Conservation (phyloP, 1,140 invertebrate genomes). For the Stenopsyche tienmushanensis region DNA sequence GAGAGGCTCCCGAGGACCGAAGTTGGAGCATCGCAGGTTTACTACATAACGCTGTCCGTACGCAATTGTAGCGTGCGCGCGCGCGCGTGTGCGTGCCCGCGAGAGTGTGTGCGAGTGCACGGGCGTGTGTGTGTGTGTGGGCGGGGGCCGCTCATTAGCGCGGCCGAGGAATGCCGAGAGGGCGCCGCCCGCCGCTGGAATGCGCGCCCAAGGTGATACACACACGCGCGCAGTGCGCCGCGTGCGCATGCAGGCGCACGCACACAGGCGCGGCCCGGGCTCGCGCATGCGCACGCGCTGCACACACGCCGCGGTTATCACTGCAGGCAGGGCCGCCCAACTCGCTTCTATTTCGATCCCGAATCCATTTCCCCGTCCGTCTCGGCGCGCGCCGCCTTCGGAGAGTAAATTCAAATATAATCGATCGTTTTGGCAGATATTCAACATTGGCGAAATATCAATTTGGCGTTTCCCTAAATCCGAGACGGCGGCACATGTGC, state of each 20-base stretch:
- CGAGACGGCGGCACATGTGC: too few relatives aligned
- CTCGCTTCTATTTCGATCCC: background rate
- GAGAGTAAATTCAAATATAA: too few relatives aligned
- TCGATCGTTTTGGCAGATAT: too few relatives aligned
- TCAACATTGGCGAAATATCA: too few relatives aligned
- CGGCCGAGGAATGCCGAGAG: constrained; percentile 24
- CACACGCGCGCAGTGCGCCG: background rate
- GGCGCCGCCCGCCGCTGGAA: constrained; percentile 26
- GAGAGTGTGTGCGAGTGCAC: background rate
- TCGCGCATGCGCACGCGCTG: background rate
- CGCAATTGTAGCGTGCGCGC: too few relatives aligned
- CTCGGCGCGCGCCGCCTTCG: too few relatives aligned
- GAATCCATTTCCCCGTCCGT: background rate
- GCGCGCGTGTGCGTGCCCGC: too few relatives aligned
- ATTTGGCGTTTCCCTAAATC: too few relatives aligned
- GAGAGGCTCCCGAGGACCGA: too few relatives aligned
- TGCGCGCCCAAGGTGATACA: constrained; percentile 22
- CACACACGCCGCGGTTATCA: background rate
- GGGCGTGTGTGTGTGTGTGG: constrained; percentile 2
- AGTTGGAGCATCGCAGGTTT: too few relatives aligned
- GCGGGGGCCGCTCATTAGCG: constrained; percentile 19
- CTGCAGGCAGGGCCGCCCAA: background rate
- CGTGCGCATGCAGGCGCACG: background rate
- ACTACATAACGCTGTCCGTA: too few relatives aligned
- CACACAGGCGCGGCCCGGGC: background rate